Evolutionary conservation across 1,140 invertebrate species (phyloP).

Genomic region (Aethina tumida): DNA sequence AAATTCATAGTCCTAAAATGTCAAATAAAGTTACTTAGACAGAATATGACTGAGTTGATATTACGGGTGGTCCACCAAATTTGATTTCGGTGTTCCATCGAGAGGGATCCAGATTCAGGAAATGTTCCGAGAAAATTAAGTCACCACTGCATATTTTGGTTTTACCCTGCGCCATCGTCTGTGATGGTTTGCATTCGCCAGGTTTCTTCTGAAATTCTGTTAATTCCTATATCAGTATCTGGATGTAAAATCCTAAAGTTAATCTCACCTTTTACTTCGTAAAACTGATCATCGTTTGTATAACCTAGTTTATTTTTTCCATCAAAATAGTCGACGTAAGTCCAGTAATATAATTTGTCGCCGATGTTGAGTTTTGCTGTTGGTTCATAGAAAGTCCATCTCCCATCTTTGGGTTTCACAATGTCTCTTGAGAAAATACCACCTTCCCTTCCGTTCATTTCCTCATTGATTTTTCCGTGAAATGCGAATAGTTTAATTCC

Average conservation of each 20-base stretch:
- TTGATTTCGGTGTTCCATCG: slow-evolving; percentile 38
- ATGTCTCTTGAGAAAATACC: slow-evolving; percentile 59
- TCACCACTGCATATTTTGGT: background rate
- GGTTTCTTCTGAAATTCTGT: too few relatives aligned
- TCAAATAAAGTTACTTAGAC: slow-evolving; percentile 5
- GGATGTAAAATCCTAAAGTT: too few relatives aligned
- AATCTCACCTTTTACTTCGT: slow-evolving; percentile 37
- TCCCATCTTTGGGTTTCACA: slow-evolving; percentile 46
- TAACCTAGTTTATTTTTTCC: slow-evolving; percentile 42
- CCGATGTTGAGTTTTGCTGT: slow-evolving; percentile 44
- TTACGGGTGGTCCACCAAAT: slow-evolving; percentile 34
- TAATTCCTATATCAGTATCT: too few relatives aligned
- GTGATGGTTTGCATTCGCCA: too few relatives aligned
- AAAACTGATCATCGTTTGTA: slow-evolving; percentile 48
- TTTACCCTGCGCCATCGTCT: too few relatives aligned
- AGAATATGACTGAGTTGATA: too few relatives aligned
- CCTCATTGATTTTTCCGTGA: slow-evolving; percentile 61
- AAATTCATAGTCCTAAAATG: slow-evolving; percentile 49
- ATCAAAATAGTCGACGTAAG: slow-evolving; percentile 57
- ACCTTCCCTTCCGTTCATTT: slow-evolving; percentile 57
- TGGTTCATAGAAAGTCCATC: slow-evolving; percentile 56
- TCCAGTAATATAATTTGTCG: slow-evolving; percentile 63
- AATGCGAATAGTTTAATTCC: slow-evolving; percentile 61
- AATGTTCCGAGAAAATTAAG: background rate
- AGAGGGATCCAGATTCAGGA: background rate